Evolutionary conservation across 2,888 invertebrate genomes (phyloP).

Genomic region (Pseudolycoriella hygida): DNA sequence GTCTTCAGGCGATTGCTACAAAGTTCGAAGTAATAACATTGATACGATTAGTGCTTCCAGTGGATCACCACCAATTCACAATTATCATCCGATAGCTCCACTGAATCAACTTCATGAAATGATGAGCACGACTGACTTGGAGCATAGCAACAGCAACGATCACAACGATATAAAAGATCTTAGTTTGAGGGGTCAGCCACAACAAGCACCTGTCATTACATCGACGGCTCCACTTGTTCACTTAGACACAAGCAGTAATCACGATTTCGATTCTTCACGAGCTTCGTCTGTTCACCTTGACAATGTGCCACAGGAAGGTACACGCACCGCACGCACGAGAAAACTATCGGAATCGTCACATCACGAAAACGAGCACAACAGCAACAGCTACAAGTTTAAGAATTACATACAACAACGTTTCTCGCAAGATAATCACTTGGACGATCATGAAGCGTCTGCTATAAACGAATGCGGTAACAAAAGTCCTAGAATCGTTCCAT

Average conservation of each 20-base stretch:
- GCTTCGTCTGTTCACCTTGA: conserved; percentile 21
- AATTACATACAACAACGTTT: conserved; percentile 85
- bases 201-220: conserved; percentile 27
- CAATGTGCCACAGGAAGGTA: conserved; percentile 21
- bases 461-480: not conserved
- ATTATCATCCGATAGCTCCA: conserved; percentile 21
- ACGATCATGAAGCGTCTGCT: conserved; percentile 17
- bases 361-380: conserved; percentile 31
- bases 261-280: conserved; percentile 25
- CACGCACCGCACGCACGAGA: conserved; percentile 19
- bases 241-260: conserved; percentile 25
- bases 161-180: conserved; percentile 29
- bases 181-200: conserved; percentile 24
- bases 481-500: not conserved
- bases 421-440: conserved; percentile 33
- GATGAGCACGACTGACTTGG: conserved; percentile 24
- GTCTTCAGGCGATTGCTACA: conserved; percentile 3
- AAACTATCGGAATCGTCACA: conserved; percentile 29
- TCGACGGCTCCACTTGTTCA: conserved; percentile 23
- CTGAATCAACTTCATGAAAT: conserved; percentile 23
- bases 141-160: conserved; percentile 24
- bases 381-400: conserved; percentile 74
- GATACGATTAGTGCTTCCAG: conserved; percentile 40
- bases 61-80: conserved; percentile 27
- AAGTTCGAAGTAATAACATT: conserved; percentile 20